Conservation (phyloP, 2,888 invertebrate species). For the Syrista parreyssii region DNA sequence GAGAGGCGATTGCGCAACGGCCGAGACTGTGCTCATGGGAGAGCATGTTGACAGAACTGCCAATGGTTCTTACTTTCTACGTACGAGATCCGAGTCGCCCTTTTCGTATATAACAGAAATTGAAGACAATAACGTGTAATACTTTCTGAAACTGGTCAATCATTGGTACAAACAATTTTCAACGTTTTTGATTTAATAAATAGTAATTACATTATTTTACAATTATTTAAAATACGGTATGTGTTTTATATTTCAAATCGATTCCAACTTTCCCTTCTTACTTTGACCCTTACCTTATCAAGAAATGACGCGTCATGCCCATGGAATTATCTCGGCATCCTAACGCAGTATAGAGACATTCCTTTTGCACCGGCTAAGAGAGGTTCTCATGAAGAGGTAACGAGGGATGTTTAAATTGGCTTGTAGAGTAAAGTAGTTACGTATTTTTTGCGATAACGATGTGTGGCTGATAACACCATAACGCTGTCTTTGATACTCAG, state of each 20-base stretch:
- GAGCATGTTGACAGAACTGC: conserved; percentile 54
- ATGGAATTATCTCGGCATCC: too few species aligned
- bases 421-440: conserved; percentile 98
- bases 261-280: neutral
- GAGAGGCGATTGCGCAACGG: conserved; percentile 48
- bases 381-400: conserved; percentile 7
- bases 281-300: neutral
- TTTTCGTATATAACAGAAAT: conserved; percentile 40
- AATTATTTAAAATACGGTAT: conserved; percentile 33
- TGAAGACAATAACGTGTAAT: conserved; percentile 32
- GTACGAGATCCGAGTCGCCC: conserved; percentile 54
- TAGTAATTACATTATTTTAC: conserved; percentile 52
- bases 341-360: neutral
- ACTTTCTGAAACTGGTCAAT: neutral
- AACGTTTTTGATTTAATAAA: conserved; percentile 41
- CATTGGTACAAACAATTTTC: conserved; percentile 7
- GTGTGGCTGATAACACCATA: conserved; percentile 98
- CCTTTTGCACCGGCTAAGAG: neutral
- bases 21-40: conserved; percentile 49
- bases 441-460: conserved; percentile 98
- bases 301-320: neutral
- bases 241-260: conserved; percentile 3
- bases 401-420: conserved; percentile 78
- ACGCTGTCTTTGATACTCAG: conserved; percentile 99
- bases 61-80: conserved; percentile 55